Percentiles rank a stretch among this genome's conserved stretches.
phyloP scores from a whole-genome alignment of 2,113 vertebrate species.

The Mus spicilegus region DNA sequence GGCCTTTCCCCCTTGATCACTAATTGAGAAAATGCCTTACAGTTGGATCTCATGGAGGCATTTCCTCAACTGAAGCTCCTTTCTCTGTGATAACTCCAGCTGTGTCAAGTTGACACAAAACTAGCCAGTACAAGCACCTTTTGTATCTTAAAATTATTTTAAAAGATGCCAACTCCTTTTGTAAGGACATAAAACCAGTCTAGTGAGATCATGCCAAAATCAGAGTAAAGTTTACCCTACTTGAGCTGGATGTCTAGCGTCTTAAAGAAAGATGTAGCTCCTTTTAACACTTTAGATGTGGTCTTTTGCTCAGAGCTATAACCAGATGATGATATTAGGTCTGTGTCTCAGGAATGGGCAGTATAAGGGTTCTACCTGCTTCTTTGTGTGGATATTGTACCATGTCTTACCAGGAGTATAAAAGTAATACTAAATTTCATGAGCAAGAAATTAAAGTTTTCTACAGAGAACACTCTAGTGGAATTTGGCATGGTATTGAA shows the following conservation, averaged over 20 bases:
- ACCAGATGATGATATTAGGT: background rate
- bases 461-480: background rate
- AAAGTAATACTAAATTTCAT: background rate
- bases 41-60: no score
- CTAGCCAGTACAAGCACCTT: no score
- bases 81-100: no score
- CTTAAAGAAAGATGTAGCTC: background rate
- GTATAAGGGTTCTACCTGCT: background rate
- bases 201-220: background rate
- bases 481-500: background rate
- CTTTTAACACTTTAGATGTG: background rate
- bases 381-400: background rate
- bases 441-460: background rate
- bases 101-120: no score
- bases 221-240: background rate
- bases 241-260: background rate
- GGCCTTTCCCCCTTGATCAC: no score
- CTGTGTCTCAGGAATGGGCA: background rate
- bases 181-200: background rate
- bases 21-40: no score
- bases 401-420: background rate
- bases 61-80: no score
- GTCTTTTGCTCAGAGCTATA: constrained; percentile 18
- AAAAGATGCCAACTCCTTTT: background rate
- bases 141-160: background rate